These are phyloP conservation scores for Remorina albescens DNA, from an alignment of 2,797 vertebrate genomes.

Conservation along the genomic window DNA sequence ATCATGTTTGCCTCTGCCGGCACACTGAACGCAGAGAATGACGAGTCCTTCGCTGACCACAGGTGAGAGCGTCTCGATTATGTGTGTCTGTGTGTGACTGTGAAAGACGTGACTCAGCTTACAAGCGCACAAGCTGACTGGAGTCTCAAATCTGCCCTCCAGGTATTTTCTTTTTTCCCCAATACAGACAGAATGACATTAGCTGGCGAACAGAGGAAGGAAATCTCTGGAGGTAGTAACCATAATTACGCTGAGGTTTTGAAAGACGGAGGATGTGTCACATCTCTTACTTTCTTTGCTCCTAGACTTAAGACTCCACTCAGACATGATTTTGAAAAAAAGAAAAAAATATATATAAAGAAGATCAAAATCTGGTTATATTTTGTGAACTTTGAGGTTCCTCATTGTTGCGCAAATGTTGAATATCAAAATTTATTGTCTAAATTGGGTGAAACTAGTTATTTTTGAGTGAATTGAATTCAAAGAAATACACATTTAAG, in stretches of 20 bases:
- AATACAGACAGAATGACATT: constrained; percentile 64
- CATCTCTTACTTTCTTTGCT: constrained; percentile 16
- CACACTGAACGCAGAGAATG: constrained; percentile 95
- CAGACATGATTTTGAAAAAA: background rate
- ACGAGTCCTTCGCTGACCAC: constrained; percentile 97
- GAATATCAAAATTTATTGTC: background rate
- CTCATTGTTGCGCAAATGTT: background rate
- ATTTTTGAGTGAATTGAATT: background rate
- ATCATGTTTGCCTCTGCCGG: constrained; percentile 99
- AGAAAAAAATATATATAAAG: no score
- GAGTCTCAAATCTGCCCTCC: constrained; percentile 11
- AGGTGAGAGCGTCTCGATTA: constrained; percentile 84
- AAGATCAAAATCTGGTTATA: background rate
- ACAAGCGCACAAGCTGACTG: constrained; percentile 11
- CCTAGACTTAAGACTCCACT: constrained; percentile 13
- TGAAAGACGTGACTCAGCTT: background rate
- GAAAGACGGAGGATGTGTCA: constrained; percentile 37
- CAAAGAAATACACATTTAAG: constrained; percentile 5
- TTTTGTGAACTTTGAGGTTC: background rate
- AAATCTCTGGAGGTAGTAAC: constrained; percentile 49
- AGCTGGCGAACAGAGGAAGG: constrained; percentile 42
- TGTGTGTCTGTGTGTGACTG: background rate
- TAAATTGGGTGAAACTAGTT: background rate
- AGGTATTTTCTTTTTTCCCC: constrained; percentile 42
- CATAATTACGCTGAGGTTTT: constrained; percentile 60